phyloP scores from a whole-genome alignment of 2,888 invertebrate genomes.

The Ormyrus thymus region DNA sequence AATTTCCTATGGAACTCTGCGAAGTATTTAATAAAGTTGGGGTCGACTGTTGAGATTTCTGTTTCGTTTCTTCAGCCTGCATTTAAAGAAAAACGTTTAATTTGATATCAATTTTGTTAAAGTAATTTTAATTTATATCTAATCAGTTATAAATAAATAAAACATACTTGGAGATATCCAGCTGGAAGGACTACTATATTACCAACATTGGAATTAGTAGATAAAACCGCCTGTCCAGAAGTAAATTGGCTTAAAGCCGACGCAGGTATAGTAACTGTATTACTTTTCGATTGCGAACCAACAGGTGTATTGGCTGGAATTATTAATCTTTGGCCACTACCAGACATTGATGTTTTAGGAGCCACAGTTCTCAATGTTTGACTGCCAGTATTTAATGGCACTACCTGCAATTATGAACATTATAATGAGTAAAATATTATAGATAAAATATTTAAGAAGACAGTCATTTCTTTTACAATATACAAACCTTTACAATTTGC shows the following conservation, averaged over 20 bases:
- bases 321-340: conserved; percentile 72
- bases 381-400: conserved; percentile 69
- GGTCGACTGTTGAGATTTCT: conserved; percentile 66
- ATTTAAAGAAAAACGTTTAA: conserved; percentile 11
- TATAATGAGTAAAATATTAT: neutral
- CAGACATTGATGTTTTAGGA: conserved; percentile 70
- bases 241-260: conserved; percentile 74
- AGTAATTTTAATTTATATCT: conserved; percentile 5
- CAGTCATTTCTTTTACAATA: conserved; percentile 8
- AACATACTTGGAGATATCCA: conserved; percentile 76
- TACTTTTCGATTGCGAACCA: conserved; percentile 67
- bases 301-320: conserved; percentile 72
- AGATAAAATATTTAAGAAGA: neutral
- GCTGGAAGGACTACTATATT: conserved; percentile 79
- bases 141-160: conserved; percentile 4
- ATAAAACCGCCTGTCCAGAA: conserved; percentile 72
- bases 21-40: conserved; percentile 67
- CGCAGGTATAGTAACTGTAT: conserved; percentile 72
- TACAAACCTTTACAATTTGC: conserved; percentile 70
- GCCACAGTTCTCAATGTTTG: conserved; percentile 72
- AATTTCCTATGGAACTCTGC: conserved; percentile 64
- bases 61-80: conserved; percentile 67
- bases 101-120: conserved; percentile 1
- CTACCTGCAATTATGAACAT: conserved; percentile 62
- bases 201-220: conserved; percentile 72